Conservation (phyloP, 1,140 invertebrate genomes). For the Aphidius gifuensis region DNA sequence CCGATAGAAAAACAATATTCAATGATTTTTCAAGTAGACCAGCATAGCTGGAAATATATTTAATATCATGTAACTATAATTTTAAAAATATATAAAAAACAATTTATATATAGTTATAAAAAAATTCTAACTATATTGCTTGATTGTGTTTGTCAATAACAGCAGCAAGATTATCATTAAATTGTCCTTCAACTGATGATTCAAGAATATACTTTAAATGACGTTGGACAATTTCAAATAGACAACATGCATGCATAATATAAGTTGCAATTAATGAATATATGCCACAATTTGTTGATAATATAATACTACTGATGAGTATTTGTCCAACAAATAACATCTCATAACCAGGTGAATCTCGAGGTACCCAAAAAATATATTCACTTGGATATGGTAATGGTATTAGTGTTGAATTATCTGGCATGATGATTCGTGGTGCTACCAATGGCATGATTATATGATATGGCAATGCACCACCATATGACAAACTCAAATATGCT, state of each 20-base stretch:
- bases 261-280: slow-evolving; percentile 43
- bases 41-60: slow-evolving; percentile 36
- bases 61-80: too few relatives aligned
- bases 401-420: slow-evolving; percentile 42
- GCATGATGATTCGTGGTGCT: slow-evolving; percentile 36
- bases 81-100: neutral
- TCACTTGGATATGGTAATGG: slow-evolving; percentile 46
- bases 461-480: slow-evolving; percentile 47
- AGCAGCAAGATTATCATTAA: slow-evolving; percentile 15
- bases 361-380: slow-evolving; percentile 44
- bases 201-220: slow-evolving; percentile 31
- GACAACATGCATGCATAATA: slow-evolving; percentile 42
- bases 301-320: slow-evolving; percentile 44
- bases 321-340: slow-evolving; percentile 44
- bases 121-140: slow-evolving; percentile 38
- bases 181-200: neutral
- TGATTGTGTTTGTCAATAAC: slow-evolving; percentile 36
- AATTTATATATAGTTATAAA: neutral
- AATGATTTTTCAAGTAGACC: slow-evolving; percentile 41
- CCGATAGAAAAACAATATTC: slow-evolving; percentile 45
- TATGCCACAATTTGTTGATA: slow-evolving; percentile 45
- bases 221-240: slow-evolving; percentile 39
- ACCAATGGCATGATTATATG: slow-evolving; percentile 45
- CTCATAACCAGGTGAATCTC: slow-evolving; percentile 41
- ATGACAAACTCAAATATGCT: slow-evolving; percentile 41